Conservation (phyloP, 2,797 vertebrate species). For the Benthosema pterotum region DNA sequence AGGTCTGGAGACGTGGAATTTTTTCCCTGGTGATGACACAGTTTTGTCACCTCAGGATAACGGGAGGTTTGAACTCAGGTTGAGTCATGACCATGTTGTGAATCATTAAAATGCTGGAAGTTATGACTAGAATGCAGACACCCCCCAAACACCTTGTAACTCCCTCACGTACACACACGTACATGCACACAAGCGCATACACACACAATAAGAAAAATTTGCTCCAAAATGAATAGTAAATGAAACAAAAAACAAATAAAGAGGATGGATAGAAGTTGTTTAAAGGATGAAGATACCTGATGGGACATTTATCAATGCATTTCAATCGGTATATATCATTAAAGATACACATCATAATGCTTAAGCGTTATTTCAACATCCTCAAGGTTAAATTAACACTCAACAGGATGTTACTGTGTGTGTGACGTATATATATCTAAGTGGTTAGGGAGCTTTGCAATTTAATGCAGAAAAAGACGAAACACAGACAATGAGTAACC, state of each 20-base stretch:
- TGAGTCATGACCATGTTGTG: conserved; percentile 61
- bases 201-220: neutral
- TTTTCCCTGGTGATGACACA: neutral
- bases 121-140: neutral
- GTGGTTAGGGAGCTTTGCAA: no score
- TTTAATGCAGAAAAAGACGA: no score
- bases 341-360: neutral
- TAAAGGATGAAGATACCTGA: neutral
- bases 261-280: neutral
- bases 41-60: neutral
- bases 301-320: neutral
- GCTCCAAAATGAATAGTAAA: neutral
- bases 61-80: conserved; percentile 51
- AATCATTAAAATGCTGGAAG: conserved; percentile 68
- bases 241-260: neutral
- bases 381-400: neutral
- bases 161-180: neutral
- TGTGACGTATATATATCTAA: no score
- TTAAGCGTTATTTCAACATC: neutral
- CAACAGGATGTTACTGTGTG: no score
- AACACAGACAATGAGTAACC: neutral
- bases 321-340: neutral
- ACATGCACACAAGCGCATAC: conserved; percentile 15
- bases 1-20: neutral
- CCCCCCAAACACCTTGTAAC: conserved; percentile 4